phyloP scores from a whole-genome alignment of 2,113 vertebrate genomes.

The Genyomyrus donnyi region DNA sequence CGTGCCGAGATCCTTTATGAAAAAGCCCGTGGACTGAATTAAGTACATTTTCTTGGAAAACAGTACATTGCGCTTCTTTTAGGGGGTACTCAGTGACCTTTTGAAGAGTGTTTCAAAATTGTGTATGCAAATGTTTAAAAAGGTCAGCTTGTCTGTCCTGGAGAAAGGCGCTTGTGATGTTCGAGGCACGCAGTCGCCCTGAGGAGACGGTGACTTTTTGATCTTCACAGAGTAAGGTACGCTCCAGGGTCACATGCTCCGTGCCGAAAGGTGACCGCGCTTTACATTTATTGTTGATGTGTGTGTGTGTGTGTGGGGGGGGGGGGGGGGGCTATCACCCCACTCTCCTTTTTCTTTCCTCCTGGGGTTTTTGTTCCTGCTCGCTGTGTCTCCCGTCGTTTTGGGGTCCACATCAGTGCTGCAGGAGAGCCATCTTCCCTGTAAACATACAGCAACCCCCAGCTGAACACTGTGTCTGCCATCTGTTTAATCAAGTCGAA shows the following conservation, averaged over 20 bases:
- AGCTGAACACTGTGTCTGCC: background rate
- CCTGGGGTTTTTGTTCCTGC: background rate
- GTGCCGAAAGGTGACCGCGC: background rate
- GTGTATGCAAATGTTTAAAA: background rate
- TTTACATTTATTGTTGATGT: background rate
- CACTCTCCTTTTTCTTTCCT: background rate
- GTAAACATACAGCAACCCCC: background rate
- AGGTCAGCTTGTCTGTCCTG: background rate
- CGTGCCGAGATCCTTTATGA: background rate
- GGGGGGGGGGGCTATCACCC: background rate
- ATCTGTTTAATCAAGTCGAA: background rate
- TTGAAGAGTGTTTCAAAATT: background rate
- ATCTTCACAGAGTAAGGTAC: background rate
- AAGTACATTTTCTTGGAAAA: background rate
- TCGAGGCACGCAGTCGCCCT: background rate
- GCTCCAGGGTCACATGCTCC: background rate
- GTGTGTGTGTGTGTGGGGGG: no score
- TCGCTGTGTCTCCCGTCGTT: background rate
- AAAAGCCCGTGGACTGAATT: background rate
- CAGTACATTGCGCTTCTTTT: background rate
- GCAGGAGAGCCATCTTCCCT: background rate
- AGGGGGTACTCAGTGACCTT: background rate
- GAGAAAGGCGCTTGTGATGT: background rate
- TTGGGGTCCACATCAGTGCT: background rate
- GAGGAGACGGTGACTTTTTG: background rate